Evolutionary conservation across 2,888 invertebrate genomes (phyloP).

Genomic region (Scotopteryx bipunctaria): DNA sequence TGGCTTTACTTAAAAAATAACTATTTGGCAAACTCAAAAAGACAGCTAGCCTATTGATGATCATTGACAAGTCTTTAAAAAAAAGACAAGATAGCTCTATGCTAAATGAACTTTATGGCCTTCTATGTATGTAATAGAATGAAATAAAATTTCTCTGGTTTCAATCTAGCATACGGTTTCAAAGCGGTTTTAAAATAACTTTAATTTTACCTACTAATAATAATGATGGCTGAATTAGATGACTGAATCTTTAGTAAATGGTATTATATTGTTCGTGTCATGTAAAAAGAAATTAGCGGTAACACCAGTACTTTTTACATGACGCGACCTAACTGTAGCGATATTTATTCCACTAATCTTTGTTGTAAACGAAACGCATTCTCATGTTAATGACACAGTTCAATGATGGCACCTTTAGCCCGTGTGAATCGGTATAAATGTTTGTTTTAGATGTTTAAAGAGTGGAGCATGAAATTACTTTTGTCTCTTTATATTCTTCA

Average conservation of each 20-base stretch:
- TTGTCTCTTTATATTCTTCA: constrained; percentile 42
- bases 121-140: background rate
- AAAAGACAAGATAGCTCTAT: no score
- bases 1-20: no score
- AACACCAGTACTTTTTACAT: no score
- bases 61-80: no score
- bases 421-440: constrained; percentile 78
- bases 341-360: no score
- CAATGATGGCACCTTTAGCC: constrained; percentile 58
- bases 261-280: background rate
- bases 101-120: no score
- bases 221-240: background rate
- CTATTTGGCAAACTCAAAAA: no score
- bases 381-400: constrained; percentile 52
- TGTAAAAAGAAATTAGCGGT: no score
- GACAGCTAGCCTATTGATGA: no score
- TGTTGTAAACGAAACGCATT: constrained; percentile 64
- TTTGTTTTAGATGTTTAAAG: constrained; percentile 63
- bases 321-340: no score
- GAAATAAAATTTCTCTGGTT: background rate
- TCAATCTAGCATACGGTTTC: background rate
- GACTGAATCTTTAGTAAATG: background rate
- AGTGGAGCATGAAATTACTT: constrained; percentile 78
- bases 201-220: constrained; percentile 1
- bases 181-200: no score